phyloP scores from a whole-genome alignment of 2,888 invertebrate species.

The Mycogona germanica region DNA sequence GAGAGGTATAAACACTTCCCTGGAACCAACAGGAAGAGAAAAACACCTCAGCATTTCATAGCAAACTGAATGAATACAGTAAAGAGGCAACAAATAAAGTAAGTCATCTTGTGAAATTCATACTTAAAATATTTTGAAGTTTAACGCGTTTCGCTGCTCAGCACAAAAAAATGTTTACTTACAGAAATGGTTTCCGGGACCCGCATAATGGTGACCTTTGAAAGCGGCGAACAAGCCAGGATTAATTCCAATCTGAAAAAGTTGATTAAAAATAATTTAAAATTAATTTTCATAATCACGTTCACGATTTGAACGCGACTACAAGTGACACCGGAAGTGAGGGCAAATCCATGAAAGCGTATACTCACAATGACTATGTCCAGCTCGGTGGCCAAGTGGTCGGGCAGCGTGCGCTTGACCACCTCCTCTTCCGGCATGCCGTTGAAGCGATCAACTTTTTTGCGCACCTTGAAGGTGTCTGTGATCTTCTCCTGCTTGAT shows the following conservation, averaged over 20 bases:
- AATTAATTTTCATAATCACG: constrained; percentile 1
- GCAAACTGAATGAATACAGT: no score
- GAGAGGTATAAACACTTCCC: constrained; percentile 92
- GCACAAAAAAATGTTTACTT: constrained; percentile 37
- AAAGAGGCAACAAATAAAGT: neutral
- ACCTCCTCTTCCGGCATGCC: constrained; percentile 97
- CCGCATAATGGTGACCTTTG: constrained; percentile 97
- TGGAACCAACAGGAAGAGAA: constrained; percentile 26
- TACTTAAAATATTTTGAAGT: neutral
- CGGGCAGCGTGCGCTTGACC: constrained; percentile 80
- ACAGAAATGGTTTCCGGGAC: constrained; percentile 98
- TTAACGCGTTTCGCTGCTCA: no score
- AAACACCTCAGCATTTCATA: no score
- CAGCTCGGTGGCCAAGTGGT: constrained; percentile 83
- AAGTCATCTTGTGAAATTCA: neutral
- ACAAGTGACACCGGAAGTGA: neutral
- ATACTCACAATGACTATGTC: constrained; percentile 97
- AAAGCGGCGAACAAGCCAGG: constrained; percentile 95
- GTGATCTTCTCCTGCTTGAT: constrained; percentile 31
- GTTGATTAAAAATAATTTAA: neutral
- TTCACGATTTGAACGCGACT: no score
- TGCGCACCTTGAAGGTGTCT: constrained; percentile 62
- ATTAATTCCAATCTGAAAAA: constrained; percentile 88
- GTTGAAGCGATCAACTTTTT: constrained; percentile 89
- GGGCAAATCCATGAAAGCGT: neutral